Evolutionary conservation across 2,113 vertebrate species (phyloP).

Genomic region (Numida meleagris): DNA sequence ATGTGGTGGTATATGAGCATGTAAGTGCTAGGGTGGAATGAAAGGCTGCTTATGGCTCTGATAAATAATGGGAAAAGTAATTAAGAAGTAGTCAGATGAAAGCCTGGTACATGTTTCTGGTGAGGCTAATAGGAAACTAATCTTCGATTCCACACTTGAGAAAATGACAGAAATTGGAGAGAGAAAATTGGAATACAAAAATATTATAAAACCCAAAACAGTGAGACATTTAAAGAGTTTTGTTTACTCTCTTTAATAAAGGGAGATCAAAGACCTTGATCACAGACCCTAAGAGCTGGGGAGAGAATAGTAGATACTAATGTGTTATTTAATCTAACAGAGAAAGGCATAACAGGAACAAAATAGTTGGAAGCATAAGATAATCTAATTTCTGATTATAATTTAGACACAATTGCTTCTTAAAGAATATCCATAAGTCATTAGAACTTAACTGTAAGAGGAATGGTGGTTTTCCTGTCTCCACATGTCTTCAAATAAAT

Average conservation of each 20-base stretch:
- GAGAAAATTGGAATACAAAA: background rate
- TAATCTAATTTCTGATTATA: background rate
- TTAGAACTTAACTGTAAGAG: background rate
- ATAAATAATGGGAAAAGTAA: background rate
- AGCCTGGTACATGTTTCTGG: background rate
- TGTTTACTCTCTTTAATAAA: background rate
- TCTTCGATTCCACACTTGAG: background rate
- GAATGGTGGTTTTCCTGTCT: background rate
- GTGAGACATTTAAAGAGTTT: background rate
- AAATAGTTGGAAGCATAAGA: background rate
- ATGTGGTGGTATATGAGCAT: background rate
- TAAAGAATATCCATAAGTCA: background rate
- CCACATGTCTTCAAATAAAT: background rate
- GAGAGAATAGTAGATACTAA: background rate
- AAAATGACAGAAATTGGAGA: background rate
- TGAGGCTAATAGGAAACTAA: slow-evolving; percentile 5
- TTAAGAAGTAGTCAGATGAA: background rate
- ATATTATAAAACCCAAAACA: background rate
- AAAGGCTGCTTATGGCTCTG: background rate
- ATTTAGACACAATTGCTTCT: background rate
- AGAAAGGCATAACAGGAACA: background rate
- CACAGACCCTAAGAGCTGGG: background rate
- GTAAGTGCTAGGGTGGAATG: background rate
- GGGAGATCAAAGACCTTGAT: background rate
- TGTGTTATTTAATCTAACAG: background rate